Base-by-base conservation (phyloP, 2,888 invertebrate genomes). In the Spodoptera littoralis region DNA sequence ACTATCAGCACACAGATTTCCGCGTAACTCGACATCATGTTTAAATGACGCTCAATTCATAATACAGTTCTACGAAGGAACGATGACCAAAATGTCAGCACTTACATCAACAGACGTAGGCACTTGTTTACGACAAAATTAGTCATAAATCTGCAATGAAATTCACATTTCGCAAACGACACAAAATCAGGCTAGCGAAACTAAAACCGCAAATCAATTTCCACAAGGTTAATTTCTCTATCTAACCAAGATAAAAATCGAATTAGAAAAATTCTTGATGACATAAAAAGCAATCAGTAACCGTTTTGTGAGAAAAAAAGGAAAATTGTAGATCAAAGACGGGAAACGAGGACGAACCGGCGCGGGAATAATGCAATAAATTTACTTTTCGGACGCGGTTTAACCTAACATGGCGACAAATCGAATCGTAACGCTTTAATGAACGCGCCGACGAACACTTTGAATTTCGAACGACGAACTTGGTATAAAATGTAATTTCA, bases 331-430 rank as follows among this genome's bases (percentile, higher is more conserved):
- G 80, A 91, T 92, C 90, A 92, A 92, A 90, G 80, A 79, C 76
- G 75, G 80, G 79, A 80, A 84, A 77, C 79, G 83, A 81, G 80
- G 78, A 82, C 76, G 81, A 85, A 88, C 83, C 88, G 84, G 83
- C 78, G 88, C 89, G 88, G 71, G 78, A 81, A 85, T 91, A 91
- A 92, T 86, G 87, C 84, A 88, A 92, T 92, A 90, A 90, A 89
- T 86, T 88, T 84, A 83, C 82, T 86, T 88, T 86, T 87, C 82
- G 84, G 86, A 76, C 82, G 75, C 81, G 80, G 80, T 84, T 84
- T 75, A 66, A 73, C 73, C 83, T 82, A 87, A 87, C 84, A 81
- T 84, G 82, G 88, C 91, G 90, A 84, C 77, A 92, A 93, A 94
- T 94, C 88, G 90, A 90, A 92, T 93, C 85, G 81, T 68, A 80